Evolutionary conservation across 92 coral and sea anemone species (phyloP), one percentile per base, ranked within the genome.

Genomic region (Porites evermanni): DNA sequence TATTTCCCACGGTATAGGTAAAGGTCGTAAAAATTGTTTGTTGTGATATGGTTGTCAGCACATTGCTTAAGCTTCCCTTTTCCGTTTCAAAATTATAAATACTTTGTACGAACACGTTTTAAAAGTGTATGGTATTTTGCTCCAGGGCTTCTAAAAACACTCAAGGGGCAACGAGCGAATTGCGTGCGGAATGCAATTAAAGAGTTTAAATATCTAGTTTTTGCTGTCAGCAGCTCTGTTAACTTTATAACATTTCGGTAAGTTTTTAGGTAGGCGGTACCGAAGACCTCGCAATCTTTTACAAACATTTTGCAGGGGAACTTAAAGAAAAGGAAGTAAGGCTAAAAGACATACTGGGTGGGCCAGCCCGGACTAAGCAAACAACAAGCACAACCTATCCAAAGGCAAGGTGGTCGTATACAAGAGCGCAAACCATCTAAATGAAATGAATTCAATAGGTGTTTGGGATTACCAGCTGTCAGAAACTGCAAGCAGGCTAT

Each of bases 41-140:
- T 54, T 38, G 78, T 21, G 38, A 56, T 71, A 9, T 44, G 17
- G 69, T 60, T 81, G 69, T 81, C 86, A 81, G 38, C 78, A 67
- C 66, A 56, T 0, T 7, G 7, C 51, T 56, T 24, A 24, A 23
- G 63, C 51, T 64, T 70, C n/a, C 58, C 67, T 70, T 54, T 81
- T 70, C 86, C 60, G 74, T 52, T 66, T 51, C 47, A 38, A 38
- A 38, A 38, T 38, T 38, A 38, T 38, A 38, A 38, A 38, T 38
- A 38, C 47, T 38, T 38, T 2, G 47, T 38, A 38, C 47, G 47
- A 38, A 38, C 47, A 3, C 47, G 47, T 38, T 38, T 38, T 3
- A 38, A 38, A 38, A 38, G 47, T 38, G 47, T 38, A 38, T 38
- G 47, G 7, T 67, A 11, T 6, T 47, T 73, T 47, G n/a, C 59